phyloP scores from a whole-genome alignment of 2,113 vertebrate genomes.

The Azemiops feae region DNA sequence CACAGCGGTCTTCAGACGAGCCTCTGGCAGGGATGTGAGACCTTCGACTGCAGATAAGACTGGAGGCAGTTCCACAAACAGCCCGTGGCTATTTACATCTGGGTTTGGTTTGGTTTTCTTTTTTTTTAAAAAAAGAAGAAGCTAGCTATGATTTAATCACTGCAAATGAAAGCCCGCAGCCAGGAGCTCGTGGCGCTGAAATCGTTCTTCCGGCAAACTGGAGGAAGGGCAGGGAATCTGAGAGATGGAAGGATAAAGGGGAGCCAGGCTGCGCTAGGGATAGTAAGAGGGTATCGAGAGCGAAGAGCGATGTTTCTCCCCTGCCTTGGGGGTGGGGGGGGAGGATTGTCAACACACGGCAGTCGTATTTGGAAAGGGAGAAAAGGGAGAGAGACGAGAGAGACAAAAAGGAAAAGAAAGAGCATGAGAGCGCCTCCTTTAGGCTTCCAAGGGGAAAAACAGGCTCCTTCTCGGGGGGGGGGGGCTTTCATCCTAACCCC shows the following conservation, averaged over 20 bases:
- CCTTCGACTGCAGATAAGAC: neutral
- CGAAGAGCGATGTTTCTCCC: conserved; percentile 34
- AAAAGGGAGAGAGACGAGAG: neutral
- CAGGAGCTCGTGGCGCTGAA: neutral
- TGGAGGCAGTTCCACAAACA: neutral
- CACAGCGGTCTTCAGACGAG: neutral
- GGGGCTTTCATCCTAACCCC: conserved; percentile 36
- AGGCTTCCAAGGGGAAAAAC: neutral
- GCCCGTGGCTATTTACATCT: neutral
- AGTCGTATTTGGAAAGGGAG: conserved; percentile 3
- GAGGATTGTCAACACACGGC: conserved; percentile 73
- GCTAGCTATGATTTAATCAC: neutral
- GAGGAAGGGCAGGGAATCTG: neutral
- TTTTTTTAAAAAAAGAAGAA: too few species aligned
- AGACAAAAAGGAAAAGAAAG: neutral
- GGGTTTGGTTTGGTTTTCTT: neutral
- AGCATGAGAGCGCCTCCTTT: neutral
- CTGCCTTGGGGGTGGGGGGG: conserved; percentile 5
- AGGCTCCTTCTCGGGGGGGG: neutral
- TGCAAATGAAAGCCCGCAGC: neutral
- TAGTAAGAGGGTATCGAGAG: neutral
- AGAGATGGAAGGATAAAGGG: neutral
- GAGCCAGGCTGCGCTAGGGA: neutral
- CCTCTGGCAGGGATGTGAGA: neutral
- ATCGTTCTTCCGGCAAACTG: neutral